Conservation (phyloP, 2,888 invertebrate species). For the Polymixis flavicincta region DNA sequence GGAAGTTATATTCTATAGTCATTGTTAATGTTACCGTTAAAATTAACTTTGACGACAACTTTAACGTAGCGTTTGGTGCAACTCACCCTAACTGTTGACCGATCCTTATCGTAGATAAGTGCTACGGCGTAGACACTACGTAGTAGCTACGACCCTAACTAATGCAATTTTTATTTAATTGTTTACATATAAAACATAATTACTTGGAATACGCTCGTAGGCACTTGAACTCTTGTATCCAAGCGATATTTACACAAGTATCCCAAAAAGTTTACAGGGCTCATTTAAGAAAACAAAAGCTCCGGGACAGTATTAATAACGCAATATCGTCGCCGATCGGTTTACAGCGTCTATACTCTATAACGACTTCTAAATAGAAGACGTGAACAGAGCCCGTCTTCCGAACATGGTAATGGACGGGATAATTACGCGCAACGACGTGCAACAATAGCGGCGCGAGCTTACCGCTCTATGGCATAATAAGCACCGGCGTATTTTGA, state of each 20-base stretch:
- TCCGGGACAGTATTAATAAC: constrained; percentile 78
- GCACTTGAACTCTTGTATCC: constrained; percentile 33
- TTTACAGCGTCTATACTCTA: constrained; percentile 84
- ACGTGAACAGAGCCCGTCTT: constrained; percentile 83
- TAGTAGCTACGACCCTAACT: constrained; percentile 33
- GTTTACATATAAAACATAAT: not conserved
- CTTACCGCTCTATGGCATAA: constrained; percentile 88
- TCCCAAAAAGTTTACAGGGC: constrained; percentile 73
- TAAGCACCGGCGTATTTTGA: constrained; percentile 89
- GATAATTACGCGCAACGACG: constrained; percentile 89
- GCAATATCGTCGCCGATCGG: constrained; percentile 83
- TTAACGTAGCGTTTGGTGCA: no score
- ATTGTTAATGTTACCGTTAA: no score
- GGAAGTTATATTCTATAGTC: no score
- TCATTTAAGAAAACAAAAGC: constrained; percentile 79
- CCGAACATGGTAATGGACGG: constrained; percentile 90
- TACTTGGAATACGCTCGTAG: not conserved
- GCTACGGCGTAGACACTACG: constrained; percentile 59
- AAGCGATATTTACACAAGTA: constrained; percentile 24
- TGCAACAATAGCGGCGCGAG: constrained; percentile 90
- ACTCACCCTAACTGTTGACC: no score
- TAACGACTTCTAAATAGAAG: constrained; percentile 89
- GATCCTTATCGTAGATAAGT: constrained; percentile 22
- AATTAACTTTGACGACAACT: no score
- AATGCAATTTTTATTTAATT: not conserved